These are phyloP conservation scores for Archivesica marissinica DNA, from an alignment of 1,140 invertebrate species.

Conservation along the genomic window DNA sequence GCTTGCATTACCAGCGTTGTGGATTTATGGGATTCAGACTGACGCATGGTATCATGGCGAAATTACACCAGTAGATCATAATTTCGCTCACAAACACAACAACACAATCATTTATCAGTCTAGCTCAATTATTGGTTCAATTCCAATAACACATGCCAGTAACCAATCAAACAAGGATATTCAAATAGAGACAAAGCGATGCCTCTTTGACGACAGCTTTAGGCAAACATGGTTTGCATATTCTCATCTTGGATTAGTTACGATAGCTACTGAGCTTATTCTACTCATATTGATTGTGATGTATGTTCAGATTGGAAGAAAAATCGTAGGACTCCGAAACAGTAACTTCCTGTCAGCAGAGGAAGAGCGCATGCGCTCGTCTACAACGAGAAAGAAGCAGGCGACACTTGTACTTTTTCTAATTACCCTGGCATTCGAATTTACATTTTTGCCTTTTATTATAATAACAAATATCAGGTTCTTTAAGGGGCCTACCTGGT, in stretches of 20 bases:
- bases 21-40: slow-evolving; percentile 59
- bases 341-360: not conserved
- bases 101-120: slow-evolving; percentile 1
- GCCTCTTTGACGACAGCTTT: slow-evolving; percentile 45
- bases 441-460: slow-evolving; percentile 51
- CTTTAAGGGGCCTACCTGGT: slow-evolving; percentile 45
- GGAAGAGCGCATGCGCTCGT: not conserved
- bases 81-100: not conserved
- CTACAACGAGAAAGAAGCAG: slow-evolving; percentile 30
- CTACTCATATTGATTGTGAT: slow-evolving; percentile 27
- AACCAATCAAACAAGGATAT: not conserved
- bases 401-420: slow-evolving; percentile 50
- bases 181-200: slow-evolving; percentile 48
- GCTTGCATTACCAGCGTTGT: slow-evolving; percentile 33
- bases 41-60: not conserved
- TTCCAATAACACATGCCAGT: not conserved
- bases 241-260: slow-evolving; percentile 57
- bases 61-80: not conserved
- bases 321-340: slow-evolving; percentile 19
- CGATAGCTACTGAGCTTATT: slow-evolving; percentile 35
- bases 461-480: slow-evolving; percentile 54
- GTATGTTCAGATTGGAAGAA: slow-evolving; percentile 35
- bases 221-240: slow-evolving; percentile 55
- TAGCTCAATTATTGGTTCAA: not conserved
- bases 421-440: slow-evolving; percentile 55